Percentiles rank a stretch among this genome's conserved stretches.
Evolutionary conservation across 2,113 vertebrate genomes (phyloP).

Genomic region (Oceanodroma tethys): DNA sequence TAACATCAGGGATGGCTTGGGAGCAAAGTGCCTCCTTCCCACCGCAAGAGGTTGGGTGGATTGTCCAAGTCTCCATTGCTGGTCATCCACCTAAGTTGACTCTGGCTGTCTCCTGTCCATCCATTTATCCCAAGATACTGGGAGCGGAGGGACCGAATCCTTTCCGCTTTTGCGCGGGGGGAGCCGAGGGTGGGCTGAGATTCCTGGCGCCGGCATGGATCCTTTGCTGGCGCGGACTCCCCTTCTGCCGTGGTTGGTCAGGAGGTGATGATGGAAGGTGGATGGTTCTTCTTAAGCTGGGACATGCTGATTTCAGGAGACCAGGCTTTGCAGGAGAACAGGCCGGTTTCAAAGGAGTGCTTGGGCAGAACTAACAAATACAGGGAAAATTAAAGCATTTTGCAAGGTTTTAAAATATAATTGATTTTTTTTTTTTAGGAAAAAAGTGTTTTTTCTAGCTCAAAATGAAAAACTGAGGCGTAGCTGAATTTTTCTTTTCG

Average conservation of each 20-base stretch:
- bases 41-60: slow-evolving; percentile 18
- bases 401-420: not conserved
- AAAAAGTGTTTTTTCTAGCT: not conserved
- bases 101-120: not conserved
- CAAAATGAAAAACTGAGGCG: not conserved
- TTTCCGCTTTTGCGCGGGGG: accelerated
- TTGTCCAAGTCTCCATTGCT: not conserved
- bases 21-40: slow-evolving; percentile 58
- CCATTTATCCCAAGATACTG: not conserved
- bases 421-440: not conserved
- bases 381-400: not conserved
- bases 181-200: not conserved
- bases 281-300: not conserved
- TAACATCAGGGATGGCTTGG: slow-evolving; percentile 45
- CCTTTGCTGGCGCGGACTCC: not conserved
- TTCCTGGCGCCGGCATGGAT: not conserved
- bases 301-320: not conserved
- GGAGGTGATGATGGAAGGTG: not conserved
- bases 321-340: not conserved
- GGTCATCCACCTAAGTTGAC: not conserved
- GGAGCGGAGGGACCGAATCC: not conserved
- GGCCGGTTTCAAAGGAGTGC: not conserved
- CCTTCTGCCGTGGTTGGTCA: not conserved
- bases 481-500: not conserved
- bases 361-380: not conserved